Evolutionary conservation across 2,113 vertebrate genomes (phyloP), one percentile per base, ranked within the genome.

Genomic region (Spea multiplicata): DNA sequence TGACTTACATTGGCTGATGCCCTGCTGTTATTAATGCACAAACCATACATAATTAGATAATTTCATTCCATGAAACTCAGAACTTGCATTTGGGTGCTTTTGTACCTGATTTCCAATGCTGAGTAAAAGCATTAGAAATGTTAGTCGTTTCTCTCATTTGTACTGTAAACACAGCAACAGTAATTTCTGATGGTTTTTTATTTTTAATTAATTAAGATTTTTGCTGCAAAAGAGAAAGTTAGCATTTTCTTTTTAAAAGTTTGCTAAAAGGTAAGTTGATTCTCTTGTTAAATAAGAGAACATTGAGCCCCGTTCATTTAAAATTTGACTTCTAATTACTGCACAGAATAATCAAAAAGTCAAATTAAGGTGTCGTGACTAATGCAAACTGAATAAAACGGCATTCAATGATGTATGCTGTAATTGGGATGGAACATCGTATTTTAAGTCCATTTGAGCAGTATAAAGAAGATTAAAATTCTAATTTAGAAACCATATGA

Each of bases 21-120:
- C 71, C 46, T 67, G 46, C 52, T 74, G 53, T 74, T 74, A 14
- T 67, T 50, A 80, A 80, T 61, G 78, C 52, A 73, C 70, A 55
- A 73, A 46, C 70, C 71, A 79, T 79, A 73, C 16, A 71, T 78
- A 71, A 71, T 78, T 52, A 62, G 57, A 71, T 71, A 59, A 78
- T 65, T 52, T 71, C 59, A 52, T 77, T 55, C 53, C 67, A 70
- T 65, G 67, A 78, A 65, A 57, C 75, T 45, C 30, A 62, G 55
- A 47, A 9, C 12, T 77, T 49, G 8, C 52, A 14, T 77, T 59
- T 77, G 66, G 8, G 45, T 77, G 50, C 62, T n/a, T 50, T 70
- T 76, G 61, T 62, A 65, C 65, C 30, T 65, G 13, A 71, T 65
- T 53, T 71, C 12, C 2, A 30, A 78, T 71, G 64, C 52, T 71